Percentiles rank a stretch among this genome's conserved stretches.
Conservation (phyloP, 2,113 vertebrate species). For the Callithrix jacchus region DNA sequence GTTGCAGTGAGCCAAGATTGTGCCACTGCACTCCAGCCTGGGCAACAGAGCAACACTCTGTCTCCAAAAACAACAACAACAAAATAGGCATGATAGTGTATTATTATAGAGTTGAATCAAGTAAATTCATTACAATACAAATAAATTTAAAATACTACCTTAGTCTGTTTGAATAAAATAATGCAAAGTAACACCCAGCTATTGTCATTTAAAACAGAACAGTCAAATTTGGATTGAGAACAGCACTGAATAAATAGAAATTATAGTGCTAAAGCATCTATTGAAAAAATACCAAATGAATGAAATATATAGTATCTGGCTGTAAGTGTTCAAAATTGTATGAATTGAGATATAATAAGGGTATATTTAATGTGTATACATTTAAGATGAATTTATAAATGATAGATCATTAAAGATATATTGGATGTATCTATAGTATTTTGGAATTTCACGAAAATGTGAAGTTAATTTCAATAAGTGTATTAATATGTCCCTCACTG, state of each 20-base stretch:
- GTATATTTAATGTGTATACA: not conserved
- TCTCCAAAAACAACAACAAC: too few relatives aligned
- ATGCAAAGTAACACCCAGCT: not conserved
- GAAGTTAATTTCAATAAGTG: not conserved
- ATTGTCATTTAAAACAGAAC: not conserved
- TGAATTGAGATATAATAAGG: not conserved
- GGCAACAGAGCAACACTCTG: too few relatives aligned
- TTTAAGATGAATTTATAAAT: not conserved
- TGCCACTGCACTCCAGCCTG: too few relatives aligned
- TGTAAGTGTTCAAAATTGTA: not conserved
- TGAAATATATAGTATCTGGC: not conserved
- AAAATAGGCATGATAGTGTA: not conserved
- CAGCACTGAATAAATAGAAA: not conserved
- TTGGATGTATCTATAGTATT: not conserved
- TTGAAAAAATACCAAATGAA: not conserved
- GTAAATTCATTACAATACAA: not conserved
- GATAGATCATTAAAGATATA: not conserved
- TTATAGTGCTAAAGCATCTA: not conserved
- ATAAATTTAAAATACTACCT: not conserved
- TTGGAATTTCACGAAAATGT: not conserved
- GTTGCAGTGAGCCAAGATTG: too few relatives aligned
- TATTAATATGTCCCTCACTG: not conserved
- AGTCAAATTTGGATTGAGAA: not conserved
- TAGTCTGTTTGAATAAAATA: not conserved
- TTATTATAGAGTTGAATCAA: not conserved